These are phyloP conservation scores for Panagrolaimus sp. DNA, from an alignment of 1,140 invertebrate species.

Conservation along the genomic window DNA sequence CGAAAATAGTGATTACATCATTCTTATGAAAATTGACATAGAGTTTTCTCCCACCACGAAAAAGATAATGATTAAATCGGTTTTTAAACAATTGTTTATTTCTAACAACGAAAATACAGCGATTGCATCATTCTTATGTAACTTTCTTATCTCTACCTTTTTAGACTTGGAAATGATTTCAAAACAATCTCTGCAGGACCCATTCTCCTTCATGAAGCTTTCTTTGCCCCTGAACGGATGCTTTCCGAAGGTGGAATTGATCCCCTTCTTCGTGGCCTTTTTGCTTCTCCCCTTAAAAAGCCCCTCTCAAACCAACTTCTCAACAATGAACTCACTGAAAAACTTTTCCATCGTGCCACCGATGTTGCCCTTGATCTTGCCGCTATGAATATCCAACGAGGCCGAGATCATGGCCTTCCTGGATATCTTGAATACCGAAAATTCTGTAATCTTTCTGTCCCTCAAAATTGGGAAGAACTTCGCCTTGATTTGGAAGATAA, in stretches of 20 bases:
- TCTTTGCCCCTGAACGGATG: constrained; percentile 89
- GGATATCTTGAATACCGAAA: constrained; percentile 65
- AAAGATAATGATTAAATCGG: too few species aligned
- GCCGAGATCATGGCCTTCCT: constrained; percentile 86
- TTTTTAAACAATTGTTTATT: too few species aligned
- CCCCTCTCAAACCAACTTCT: constrained; percentile 72
- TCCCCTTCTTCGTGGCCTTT: constrained; percentile 84
- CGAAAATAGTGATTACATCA: too few species aligned
- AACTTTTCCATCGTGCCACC: constrained; percentile 71
- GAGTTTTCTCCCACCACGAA: too few species aligned
- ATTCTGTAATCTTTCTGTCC: constrained; percentile 76
- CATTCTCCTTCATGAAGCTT: constrained; percentile 81
- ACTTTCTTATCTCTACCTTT: not conserved
- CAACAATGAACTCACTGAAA: constrained; percentile 90
- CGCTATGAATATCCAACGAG: constrained; percentile 90
- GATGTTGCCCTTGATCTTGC: constrained; percentile 81
- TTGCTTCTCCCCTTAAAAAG: constrained; percentile 77
- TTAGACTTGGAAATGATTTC: constrained; percentile 72
- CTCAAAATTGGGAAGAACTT: constrained; percentile 80
- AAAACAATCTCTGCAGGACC: constrained; percentile 74
- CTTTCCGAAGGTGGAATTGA: constrained; percentile 94
- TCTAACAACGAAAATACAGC: too few species aligned
- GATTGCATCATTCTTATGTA: not conserved
- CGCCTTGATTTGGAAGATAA: constrained; percentile 71
- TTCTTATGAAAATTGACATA: too few species aligned